A percentile compares a stretch with the other conserved stretches of the same genome.
Evolutionary conservation across 37 sponge, comb jelly and placozoan genomes (phyloP).

Genomic region (Oopsacas minuta): DNA sequence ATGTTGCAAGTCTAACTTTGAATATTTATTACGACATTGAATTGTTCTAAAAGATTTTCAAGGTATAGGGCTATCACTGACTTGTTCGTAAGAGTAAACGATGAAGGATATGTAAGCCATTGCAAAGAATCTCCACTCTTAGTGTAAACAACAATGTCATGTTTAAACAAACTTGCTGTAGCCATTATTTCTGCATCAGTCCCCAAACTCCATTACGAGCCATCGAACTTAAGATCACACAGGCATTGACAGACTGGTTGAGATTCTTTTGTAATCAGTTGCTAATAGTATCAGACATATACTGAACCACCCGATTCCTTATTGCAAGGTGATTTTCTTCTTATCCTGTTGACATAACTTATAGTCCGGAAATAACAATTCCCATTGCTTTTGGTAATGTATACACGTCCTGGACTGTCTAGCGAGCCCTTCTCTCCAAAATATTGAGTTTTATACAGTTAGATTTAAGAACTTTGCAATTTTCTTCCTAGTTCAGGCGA

Average conservation of each 20-base stretch:
- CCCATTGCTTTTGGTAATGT: background rate
- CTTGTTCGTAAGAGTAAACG: too few species aligned
- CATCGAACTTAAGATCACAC: background rate
- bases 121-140: too few species aligned
- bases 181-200: slow-evolving; percentile 6
- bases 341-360: slow-evolving; percentile 8
- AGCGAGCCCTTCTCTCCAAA: background rate
- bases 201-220: background rate
- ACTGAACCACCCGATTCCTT: background rate
- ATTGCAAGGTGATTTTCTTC: background rate
- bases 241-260: background rate
- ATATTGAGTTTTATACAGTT: background rate
- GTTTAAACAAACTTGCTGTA: background rate
- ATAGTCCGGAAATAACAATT: background rate
- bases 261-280: background rate
- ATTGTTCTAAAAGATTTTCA: too few species aligned
- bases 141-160: background rate
- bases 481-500: background rate
- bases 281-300: background rate
- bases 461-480: background rate
- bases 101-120: slow-evolving; percentile 44
- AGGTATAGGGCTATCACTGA: too few species aligned
- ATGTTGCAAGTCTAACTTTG: too few species aligned
- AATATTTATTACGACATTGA: too few species aligned
- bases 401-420: background rate